Base-by-base conservation (phyloP, 2,797 vertebrate genomes). In the Phataginus tetradactyla region DNA sequence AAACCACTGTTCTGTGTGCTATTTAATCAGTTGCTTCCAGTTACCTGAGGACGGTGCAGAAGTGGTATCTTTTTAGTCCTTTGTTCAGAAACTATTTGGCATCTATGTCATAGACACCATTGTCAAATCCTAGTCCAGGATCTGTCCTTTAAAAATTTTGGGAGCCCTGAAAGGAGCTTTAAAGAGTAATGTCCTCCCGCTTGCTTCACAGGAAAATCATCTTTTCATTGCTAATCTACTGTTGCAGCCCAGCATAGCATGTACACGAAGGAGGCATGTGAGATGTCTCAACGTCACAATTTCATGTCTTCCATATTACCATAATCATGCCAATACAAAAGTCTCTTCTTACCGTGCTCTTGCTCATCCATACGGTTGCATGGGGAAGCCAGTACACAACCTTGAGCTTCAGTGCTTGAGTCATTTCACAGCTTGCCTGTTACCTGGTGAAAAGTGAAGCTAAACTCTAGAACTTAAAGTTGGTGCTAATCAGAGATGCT, bases 41-140 rank as follows among this genome's bases (percentile, higher is more conserved):
- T 37, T 21, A 25, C 78, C 57, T 27, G 34, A 29, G 27, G 1
- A 4, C 68, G 32, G 29, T 37, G 39, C 23, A 42, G 45, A 66
- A 77, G 71, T 42, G 23, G 1, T 14, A 32, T n/a, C 21, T 88
- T 42, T 18, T 71, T 74, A 81, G n/a, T 64, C 68, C 9, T 69
- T 93, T 64, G 15, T 49, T 32, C 15, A 59, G 25, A 86, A 51
- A 53, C 18, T 39, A 2, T 18, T n/a, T 83, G 32, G 53, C 68
- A 12, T 86, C 49, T 83, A 5, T 61, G 18, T 96, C 79, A 61
- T 49, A 87, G 81, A 61, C 45, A n/a, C 3, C 63, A 10, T 42
- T 77, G 57, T 94, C 39, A 92, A 87, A 88, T 64, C 27, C 59
- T 72, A 57, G 75, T 83, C 34, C 4, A 42, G 20, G 34, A 77